A percentile compares a stretch with the other conserved stretches of the same genome.
Conservation (phyloP, 2,797 vertebrate genomes). For the Gadopsis bispinosus region DNA sequence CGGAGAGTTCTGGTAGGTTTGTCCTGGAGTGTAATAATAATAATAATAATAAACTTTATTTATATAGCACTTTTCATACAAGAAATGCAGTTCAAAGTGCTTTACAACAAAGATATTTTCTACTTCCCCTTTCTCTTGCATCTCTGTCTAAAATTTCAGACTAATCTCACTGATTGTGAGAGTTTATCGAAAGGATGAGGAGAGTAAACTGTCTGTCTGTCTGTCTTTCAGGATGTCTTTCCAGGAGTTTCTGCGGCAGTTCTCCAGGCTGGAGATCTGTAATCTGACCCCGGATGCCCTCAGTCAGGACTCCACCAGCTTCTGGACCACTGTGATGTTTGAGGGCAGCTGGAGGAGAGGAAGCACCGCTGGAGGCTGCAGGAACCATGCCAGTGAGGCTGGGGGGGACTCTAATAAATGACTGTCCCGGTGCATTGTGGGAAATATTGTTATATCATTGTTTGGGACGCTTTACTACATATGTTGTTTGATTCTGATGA, state of each 20-base stretch:
- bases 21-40: background rate
- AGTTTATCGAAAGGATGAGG: too few species aligned
- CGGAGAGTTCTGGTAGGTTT: slow-evolving; percentile 93
- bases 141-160: too few species aligned
- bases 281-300: slow-evolving; percentile 82
- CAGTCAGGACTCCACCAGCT: slow-evolving; percentile 63
- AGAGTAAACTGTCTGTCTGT: background rate
- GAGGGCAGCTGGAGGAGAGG: slow-evolving; percentile 81
- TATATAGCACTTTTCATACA: too few species aligned
- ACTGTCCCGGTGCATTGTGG: too few species aligned
- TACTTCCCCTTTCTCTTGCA: too few species aligned
- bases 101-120: too few species aligned
- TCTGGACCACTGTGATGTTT: slow-evolving; percentile 75
- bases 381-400: slow-evolving; percentile 81
- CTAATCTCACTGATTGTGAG: background rate
- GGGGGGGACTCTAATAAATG: background rate
- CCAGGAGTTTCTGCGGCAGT: slow-evolving; percentile 79
- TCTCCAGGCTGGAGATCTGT: slow-evolving; percentile 84
- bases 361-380: slow-evolving; percentile 82
- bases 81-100: too few species aligned
- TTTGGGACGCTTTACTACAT: too few species aligned
- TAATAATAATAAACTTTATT: too few species aligned
- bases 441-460: too few species aligned
- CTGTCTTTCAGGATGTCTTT: slow-evolving; percentile 81
- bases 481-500: too few species aligned